Percentiles rank a stretch among this genome's conserved stretches.
Evolutionary conservation across 2,888 invertebrate genomes (phyloP).

Genomic region (Drosophila atroscutellata): DNA sequence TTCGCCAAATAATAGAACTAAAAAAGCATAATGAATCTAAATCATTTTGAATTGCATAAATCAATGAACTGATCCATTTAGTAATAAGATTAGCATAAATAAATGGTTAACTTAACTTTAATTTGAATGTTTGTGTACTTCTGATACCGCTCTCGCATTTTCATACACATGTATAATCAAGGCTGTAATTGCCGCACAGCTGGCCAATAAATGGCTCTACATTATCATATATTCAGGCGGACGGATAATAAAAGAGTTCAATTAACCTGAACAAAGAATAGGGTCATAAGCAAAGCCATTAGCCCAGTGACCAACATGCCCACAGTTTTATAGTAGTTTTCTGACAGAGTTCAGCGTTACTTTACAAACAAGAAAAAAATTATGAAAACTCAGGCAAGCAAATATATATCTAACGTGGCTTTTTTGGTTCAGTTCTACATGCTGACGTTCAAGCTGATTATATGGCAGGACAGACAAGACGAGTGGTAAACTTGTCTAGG

Average conservation of each 20-base stretch:
- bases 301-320: constrained; percentile 77
- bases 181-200: constrained; percentile 44
- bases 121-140: constrained; percentile 27
- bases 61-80: neutral
- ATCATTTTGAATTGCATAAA: neutral
- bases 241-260: constrained; percentile 56
- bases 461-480: constrained; percentile 13
- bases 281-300: constrained; percentile 72
- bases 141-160: constrained; percentile 23
- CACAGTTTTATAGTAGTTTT: constrained; percentile 38
- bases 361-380: constrained; percentile 19
- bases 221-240: constrained; percentile 33
- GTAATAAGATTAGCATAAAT: constrained; percentile 7
- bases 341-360: constrained; percentile 48
- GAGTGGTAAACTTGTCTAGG: constrained; percentile 63
- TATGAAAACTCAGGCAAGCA: constrained; percentile 32
- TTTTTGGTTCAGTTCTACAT: constrained; percentile 59
- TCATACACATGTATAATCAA: constrained; percentile 28
- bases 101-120: constrained; percentile 37
- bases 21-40: neutral
- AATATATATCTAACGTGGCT: constrained; percentile 22
- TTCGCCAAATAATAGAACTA: neutral
- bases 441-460: constrained; percentile 16
- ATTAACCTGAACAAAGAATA: constrained; percentile 75
- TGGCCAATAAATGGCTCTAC: constrained; percentile 39